A percentile compares a stretch with the other conserved stretches of the same genome.
Evolutionary conservation across 37 sponge, comb jelly and placozoan species (phyloP).

Genomic region (Hexactinellida sp.): DNA sequence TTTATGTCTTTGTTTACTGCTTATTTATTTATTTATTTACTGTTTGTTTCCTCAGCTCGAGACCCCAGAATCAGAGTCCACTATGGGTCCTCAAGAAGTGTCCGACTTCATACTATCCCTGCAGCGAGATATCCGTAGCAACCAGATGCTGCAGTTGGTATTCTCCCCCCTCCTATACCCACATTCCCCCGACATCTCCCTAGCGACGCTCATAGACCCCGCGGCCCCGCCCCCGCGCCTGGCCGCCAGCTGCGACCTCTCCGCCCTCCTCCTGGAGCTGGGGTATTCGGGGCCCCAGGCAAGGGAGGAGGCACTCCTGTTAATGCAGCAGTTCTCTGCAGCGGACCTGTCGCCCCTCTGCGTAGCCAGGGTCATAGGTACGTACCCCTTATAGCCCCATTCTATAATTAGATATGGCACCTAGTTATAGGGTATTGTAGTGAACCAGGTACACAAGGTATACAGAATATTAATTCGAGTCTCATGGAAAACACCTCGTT

Average conservation of each 20-base stretch:
- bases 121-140: not conserved
- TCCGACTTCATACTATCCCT: not conserved
- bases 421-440: too few species aligned
- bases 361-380: conserved; percentile 74
- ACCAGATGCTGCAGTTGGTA: not conserved
- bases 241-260: not conserved
- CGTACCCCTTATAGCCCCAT: not conserved
- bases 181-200: not conserved
- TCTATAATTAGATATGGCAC: not conserved
- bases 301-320: conserved; percentile 56
- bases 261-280: not conserved
- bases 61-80: not conserved
- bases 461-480: too few species aligned
- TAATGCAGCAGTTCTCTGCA: conserved; percentile 58
- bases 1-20: too few species aligned
- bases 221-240: not conserved
- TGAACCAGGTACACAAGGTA: too few species aligned
- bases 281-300: not conserved
- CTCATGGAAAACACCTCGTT: too few species aligned
- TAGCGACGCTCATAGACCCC: not conserved
- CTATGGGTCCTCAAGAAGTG: not conserved
- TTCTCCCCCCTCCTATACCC: not conserved
- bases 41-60: too few species aligned
- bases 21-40: not conserved
- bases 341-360: conserved; percentile 38